These are phyloP conservation scores for Aphelinus certus DNA, from an alignment of 1,140 invertebrate species.

Conservation along the genomic window DNA sequence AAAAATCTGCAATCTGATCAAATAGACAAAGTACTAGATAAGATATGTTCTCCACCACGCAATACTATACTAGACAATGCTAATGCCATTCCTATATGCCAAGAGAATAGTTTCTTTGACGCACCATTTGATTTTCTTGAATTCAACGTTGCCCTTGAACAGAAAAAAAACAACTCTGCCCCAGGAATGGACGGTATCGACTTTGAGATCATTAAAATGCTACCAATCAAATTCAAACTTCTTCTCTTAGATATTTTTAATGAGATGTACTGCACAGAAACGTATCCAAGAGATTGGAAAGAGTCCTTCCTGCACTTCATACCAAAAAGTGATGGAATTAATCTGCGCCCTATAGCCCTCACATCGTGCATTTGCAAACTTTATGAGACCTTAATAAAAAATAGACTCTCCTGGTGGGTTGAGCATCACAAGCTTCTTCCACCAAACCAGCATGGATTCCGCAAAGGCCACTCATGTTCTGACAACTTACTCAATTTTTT, in stretches of 20 bases:
- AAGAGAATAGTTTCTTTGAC: background rate
- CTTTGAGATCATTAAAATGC: background rate
- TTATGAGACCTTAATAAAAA: background rate
- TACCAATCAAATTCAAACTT: background rate
- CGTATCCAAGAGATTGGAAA: background rate
- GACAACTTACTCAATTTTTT: slow-evolving; percentile 13
- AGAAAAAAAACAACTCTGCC: too few relatives aligned
- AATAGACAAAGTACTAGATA: background rate
- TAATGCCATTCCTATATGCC: too few relatives aligned
- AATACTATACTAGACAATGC: background rate
- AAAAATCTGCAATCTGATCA: background rate
- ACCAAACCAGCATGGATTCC: slow-evolving; percentile 2
- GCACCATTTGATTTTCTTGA: background rate
- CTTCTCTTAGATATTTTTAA: background rate
- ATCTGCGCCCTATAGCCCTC: background rate
- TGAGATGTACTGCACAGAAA: background rate
- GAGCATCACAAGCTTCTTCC: background rate
- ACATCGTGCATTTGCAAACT: background rate
- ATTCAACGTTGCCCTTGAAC: too few relatives aligned
- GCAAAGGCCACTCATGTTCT: slow-evolving; percentile 10
- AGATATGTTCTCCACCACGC: background rate
- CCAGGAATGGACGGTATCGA: too few relatives aligned
- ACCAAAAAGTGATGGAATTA: background rate
- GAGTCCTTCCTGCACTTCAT: background rate
- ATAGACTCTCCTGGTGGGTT: slow-evolving; percentile 1